phyloP scores from a whole-genome alignment of 2,113 vertebrate genomes.

The Labeo catla region DNA sequence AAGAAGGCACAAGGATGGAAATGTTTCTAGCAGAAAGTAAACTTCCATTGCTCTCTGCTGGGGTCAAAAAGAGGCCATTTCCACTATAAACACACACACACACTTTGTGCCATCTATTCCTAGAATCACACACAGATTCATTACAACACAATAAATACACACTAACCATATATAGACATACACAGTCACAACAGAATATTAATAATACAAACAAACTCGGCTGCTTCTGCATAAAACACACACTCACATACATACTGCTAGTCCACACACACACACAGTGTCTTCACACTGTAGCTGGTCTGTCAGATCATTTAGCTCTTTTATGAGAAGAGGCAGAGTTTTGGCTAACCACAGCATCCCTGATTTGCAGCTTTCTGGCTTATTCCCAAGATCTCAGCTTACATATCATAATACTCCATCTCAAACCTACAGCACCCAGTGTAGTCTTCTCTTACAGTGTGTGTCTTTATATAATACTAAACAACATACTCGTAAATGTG shows the following conservation, averaged over 20 bases:
- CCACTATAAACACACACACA: slow-evolving; percentile 17
- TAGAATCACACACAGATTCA: background rate
- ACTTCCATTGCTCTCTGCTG: slow-evolving; percentile 28
- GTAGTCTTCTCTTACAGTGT: background rate
- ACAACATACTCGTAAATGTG: background rate
- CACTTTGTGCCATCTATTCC: background rate
- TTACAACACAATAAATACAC: background rate
- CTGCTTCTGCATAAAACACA: background rate
- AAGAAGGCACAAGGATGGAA: slow-evolving; percentile 16
- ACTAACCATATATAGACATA: background rate
- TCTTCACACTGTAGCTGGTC: slow-evolving; percentile 6
- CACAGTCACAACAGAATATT: background rate
- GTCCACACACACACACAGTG: background rate
- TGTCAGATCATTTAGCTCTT: slow-evolving; percentile 19
- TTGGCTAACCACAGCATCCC: slow-evolving; percentile 3
- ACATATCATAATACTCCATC: background rate
- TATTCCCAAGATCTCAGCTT: background rate
- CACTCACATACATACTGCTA: background rate
- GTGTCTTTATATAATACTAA: background rate
- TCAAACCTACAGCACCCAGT: background rate
- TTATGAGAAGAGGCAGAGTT: slow-evolving; percentile 33
- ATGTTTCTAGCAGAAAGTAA: slow-evolving; percentile 38
- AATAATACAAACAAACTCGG: background rate
- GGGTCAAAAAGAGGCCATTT: slow-evolving; percentile 35
- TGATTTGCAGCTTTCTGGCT: background rate